These are phyloP conservation scores for Epistrophella euchroma DNA, from an alignment of 2,888 invertebrate species.

Conservation along the genomic window DNA sequence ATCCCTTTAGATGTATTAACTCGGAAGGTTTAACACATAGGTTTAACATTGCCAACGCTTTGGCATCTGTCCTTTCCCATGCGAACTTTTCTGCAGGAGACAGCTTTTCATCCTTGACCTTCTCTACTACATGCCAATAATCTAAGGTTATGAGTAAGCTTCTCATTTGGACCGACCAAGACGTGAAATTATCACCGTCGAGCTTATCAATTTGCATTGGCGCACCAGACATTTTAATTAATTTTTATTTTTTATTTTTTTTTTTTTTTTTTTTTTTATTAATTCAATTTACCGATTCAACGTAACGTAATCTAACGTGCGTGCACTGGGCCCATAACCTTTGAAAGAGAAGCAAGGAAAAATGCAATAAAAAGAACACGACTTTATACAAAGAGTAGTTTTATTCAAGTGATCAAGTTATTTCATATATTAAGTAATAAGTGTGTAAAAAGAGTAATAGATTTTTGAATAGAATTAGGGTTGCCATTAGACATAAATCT, in stretches of 20 bases:
- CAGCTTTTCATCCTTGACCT: conserved; percentile 12
- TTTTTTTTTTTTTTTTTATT: conserved; percentile 24
- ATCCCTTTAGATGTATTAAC: conserved; percentile 59
- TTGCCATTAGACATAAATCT: too few species aligned
- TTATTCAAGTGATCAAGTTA: too few species aligned
- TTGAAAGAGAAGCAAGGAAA: too few species aligned
- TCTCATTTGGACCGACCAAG: conserved; percentile 46
- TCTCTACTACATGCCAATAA: conserved; percentile 26
- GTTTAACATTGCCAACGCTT: conserved; percentile 37
- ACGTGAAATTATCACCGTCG: conserved; percentile 22
- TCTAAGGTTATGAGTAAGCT: conserved; percentile 20
- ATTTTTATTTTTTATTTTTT: too few species aligned
- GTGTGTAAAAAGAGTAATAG: too few species aligned
- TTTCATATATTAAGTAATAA: too few species aligned
- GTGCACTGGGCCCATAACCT: too few species aligned
- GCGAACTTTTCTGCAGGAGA: conserved; percentile 14
- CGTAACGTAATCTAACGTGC: neutral
- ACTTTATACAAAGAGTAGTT: too few species aligned
- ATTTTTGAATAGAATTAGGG: too few species aligned
- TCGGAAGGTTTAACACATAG: conserved; percentile 47
- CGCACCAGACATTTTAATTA: conserved; percentile 12
- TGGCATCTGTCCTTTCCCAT: conserved; percentile 27
- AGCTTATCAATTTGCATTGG: conserved; percentile 16
- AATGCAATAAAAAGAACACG: too few species aligned
- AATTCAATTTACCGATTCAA: conserved; percentile 8